Evolutionary conservation across 2,888 invertebrate species (phyloP), one percentile per base, ranked within the genome.

Genomic region (Ischnura elegans): DNA sequence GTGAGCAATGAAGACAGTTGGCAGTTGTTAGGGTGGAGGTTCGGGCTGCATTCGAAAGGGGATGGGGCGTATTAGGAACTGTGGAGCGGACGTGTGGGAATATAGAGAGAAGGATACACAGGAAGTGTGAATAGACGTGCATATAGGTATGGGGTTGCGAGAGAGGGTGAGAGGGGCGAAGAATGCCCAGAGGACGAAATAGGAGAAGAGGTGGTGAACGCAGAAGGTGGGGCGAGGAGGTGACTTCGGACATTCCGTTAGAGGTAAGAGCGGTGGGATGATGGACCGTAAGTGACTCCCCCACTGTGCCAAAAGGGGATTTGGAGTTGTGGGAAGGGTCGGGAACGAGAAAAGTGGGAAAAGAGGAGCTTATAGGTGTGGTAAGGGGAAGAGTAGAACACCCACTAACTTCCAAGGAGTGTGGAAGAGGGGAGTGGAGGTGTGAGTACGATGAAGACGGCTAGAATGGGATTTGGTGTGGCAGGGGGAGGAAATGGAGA

Each of bases 261-360:
- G n/a, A 10, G 10, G 76, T 29, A 10, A 10, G 76, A 1, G 76
- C 13, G n/a, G n/a, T n/a, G n/a, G n/a, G 36, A 76, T 36, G 76
- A 76, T 29, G 29, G 36, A 76, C 29, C 76, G 36, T 76, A 76
- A 76, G 76, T 76, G 76, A 76, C 76, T n/a, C n/a, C n/a, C n/a
- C n/a, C n/a, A n/a, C n/a, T n/a, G n/a, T n/a, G n/a, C n/a, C n/a
- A n/a, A n/a, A n/a, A n/a, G n/a, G n/a, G n/a, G n/a, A n/a, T n/a
- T n/a, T n/a, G n/a, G n/a, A n/a, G n/a, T n/a, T n/a, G n/a, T n/a
- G n/a, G n/a, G n/a, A n/a, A n/a, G n/a, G 19, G 13, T 51, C 51
- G 51, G 51, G 51, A 51, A 19, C 51, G 13, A 51, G 19, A 19
- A 51, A 47, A 13, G 47, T 51, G 51, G 51, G 13, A 19, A 19